Evolutionary conservation across 2,888 invertebrate species (phyloP).

Genomic region (Pecten maximus): DNA sequence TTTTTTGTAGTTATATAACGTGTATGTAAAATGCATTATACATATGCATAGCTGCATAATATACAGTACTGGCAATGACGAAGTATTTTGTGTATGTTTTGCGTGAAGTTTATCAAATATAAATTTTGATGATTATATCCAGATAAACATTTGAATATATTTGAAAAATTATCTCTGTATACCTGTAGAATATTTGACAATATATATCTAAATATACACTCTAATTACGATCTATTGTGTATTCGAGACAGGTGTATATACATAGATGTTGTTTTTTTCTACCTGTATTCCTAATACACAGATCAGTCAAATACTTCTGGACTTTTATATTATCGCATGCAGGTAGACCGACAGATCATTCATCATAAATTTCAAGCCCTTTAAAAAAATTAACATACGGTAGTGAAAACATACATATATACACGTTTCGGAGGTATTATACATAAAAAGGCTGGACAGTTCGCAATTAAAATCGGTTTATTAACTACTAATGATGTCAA

Average conservation of each 20-base stretch:
- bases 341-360: neutral
- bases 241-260: neutral
- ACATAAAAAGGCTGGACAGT: neutral
- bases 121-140: neutral
- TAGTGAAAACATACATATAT: neutral
- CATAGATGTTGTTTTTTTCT: neutral
- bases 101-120: neutral
- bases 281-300: neutral
- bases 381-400: neutral
- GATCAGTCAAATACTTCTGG: neutral
- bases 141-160: neutral
- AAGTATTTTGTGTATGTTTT: neutral
- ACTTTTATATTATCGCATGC: neutral
- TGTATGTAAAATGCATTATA: neutral
- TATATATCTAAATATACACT: neutral
- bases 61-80: neutral
- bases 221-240: neutral
- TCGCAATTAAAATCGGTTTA: neutral
- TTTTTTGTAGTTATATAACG: neutral
- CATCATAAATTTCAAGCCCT: constrained; percentile 15
- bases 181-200: neutral
- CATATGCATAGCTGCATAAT: neutral
- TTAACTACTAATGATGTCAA: neutral
- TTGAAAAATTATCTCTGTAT: neutral
- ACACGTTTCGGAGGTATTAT: neutral